Evolutionary conservation across 2,113 vertebrate genomes (phyloP).

Genomic region (Isichthys henryi): DNA sequence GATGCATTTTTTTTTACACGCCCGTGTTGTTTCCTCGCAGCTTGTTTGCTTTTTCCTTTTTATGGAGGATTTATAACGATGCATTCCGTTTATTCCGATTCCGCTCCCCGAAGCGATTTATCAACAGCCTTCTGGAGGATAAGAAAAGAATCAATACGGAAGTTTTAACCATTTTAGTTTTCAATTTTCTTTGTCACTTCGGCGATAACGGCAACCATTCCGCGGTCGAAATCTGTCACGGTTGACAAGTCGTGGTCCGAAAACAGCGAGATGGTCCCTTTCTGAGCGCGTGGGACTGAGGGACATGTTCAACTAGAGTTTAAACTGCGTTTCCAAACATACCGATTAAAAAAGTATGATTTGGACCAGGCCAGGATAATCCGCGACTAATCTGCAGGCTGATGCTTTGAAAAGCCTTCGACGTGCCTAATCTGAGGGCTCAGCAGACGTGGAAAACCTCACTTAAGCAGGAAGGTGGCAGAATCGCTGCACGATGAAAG

Average conservation of each 20-base stretch:
- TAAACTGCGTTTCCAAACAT: not conserved
- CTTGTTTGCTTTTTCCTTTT: not conserved
- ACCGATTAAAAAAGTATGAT: conserved; percentile 4
- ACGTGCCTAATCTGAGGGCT: not conserved
- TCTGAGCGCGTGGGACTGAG: not conserved
- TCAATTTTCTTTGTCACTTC: not conserved
- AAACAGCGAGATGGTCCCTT: not conserved
- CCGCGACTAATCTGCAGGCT: conserved; percentile 8
- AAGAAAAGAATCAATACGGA: not conserved
- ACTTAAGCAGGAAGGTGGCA: not conserved
- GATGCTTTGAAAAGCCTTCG: not conserved
- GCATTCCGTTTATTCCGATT: not conserved
- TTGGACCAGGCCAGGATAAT: not conserved
- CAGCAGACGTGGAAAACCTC: not conserved
- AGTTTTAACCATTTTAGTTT: not conserved
- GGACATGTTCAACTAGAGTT: not conserved
- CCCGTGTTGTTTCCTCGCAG: not conserved
- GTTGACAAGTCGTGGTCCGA: not conserved
- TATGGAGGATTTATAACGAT: not conserved
- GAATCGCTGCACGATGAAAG: not conserved
- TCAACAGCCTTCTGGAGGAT: not conserved
- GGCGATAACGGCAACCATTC: not conserved
- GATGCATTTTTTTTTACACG: not conserved
- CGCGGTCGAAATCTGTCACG: not conserved
- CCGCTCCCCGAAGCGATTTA: not conserved